Percentiles rank a stretch among this genome's conserved stretches.
phyloP scores from a whole-genome alignment of 2,113 vertebrate genomes.

The Ctenomys sociabilis region DNA sequence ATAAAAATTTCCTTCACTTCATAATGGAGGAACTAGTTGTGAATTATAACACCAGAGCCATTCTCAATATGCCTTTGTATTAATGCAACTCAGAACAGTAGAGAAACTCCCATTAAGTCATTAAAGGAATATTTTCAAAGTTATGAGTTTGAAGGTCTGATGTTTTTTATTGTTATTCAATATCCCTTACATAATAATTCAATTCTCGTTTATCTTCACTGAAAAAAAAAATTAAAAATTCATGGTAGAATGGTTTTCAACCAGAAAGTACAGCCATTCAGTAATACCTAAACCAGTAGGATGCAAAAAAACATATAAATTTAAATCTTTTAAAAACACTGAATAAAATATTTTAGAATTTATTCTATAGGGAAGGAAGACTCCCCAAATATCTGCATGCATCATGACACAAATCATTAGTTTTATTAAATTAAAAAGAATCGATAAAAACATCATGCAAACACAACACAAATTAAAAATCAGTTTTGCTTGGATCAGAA shows the following conservation, averaged over 20 bases:
- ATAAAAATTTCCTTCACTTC: constrained; percentile 54
- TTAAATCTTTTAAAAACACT: constrained; percentile 19
- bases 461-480: not conserved
- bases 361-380: constrained; percentile 13
- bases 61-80: constrained; percentile 42
- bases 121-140: constrained; percentile 45
- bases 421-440: not conserved
- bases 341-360: constrained; percentile 35
- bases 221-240: constrained; percentile 44
- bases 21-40: constrained; percentile 43
- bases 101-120: constrained; percentile 53
- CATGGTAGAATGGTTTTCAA: not conserved
- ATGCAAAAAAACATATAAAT: not conserved
- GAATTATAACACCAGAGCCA: constrained; percentile 52
- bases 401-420: not conserved
- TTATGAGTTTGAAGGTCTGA: constrained; percentile 21
- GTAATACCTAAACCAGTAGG: not conserved
- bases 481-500: not conserved
- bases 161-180: constrained; percentile 37
- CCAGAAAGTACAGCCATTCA: not conserved
- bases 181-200: constrained; percentile 22
- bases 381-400: not conserved
- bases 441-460: not conserved
- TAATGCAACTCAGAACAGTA: constrained; percentile 54
- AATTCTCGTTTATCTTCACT: constrained; percentile 29